Evolutionary conservation across 2,888 invertebrate species (phyloP).

Genomic region (Macaria notata): DNA sequence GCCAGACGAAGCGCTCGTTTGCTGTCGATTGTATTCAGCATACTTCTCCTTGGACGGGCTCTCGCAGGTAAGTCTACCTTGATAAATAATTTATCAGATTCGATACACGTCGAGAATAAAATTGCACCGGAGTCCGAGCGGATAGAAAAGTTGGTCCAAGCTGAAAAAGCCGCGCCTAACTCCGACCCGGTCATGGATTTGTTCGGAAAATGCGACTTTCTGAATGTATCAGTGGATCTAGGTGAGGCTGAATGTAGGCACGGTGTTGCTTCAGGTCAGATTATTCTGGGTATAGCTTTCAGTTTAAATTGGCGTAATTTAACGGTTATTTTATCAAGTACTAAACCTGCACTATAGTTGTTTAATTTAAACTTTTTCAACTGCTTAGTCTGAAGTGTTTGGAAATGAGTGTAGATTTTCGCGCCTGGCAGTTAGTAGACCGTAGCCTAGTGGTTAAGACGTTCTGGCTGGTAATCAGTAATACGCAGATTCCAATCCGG

Average conservation of each 20-base stretch:
- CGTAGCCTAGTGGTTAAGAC: no score
- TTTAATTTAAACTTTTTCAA: no score
- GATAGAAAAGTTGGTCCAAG: slow-evolving; percentile 25
- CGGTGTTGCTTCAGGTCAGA: not conserved
- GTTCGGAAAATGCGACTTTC: slow-evolving; percentile 11
- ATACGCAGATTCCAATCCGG: no score
- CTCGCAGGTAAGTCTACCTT: slow-evolving; percentile 64
- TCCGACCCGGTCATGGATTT: slow-evolving; percentile 14
- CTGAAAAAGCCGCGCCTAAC: slow-evolving; percentile 28
- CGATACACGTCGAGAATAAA: slow-evolving; percentile 27
- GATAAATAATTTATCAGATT: slow-evolving; percentile 33
- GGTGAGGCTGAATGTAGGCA: not conserved
- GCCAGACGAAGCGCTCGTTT: slow-evolving; percentile 59
- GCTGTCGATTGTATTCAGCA: slow-evolving; percentile 74
- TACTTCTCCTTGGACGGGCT: slow-evolving; percentile 70
- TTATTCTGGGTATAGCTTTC: slow-evolving; percentile 6
- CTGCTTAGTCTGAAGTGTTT: no score
- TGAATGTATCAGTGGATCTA: slow-evolving; percentile 9
- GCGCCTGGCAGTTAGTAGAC: no score
- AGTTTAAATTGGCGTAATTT: not conserved
- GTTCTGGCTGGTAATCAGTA: no score
- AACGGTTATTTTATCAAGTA: no score
- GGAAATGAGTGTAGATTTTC: no score
- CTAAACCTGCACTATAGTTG: no score
- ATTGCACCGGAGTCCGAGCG: slow-evolving; percentile 20